Evolutionary conservation across 1,140 invertebrate genomes (phyloP).

Genomic region (Goniozus legneri): DNA sequence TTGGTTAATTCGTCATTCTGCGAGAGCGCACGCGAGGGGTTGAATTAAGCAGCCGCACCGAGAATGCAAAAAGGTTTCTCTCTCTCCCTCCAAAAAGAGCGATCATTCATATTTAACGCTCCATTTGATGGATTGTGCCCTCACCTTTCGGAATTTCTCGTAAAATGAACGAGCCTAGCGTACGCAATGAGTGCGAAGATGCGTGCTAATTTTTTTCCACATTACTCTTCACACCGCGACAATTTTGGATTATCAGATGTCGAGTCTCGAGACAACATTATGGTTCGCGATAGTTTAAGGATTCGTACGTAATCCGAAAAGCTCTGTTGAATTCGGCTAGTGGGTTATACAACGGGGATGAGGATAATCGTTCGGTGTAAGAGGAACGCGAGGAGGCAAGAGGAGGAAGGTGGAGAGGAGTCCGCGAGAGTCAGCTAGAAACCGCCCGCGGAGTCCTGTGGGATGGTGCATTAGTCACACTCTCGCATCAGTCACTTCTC

Average conservation of each 20-base stretch:
- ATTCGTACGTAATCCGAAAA: too few relatives aligned
- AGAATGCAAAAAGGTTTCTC: slow-evolving; percentile 2
- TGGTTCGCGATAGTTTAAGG: too few relatives aligned
- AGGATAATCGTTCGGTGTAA: too few relatives aligned
- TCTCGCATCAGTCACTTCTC: slow-evolving; percentile 28
- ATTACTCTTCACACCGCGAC: too few relatives aligned
- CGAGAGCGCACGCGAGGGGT: slow-evolving; percentile 3
- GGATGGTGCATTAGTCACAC: slow-evolving; percentile 36
- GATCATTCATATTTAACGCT: slow-evolving; percentile 35
- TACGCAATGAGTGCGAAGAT: too few relatives aligned
- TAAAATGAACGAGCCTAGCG: too few relatives aligned
- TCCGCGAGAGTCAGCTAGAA: slow-evolving; percentile 10
- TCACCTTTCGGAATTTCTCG: too few relatives aligned
- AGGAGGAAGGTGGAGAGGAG: slow-evolving; percentile 5
- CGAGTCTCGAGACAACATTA: too few relatives aligned
- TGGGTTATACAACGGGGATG: too few relatives aligned
- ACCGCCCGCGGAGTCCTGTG: slow-evolving; percentile 17
- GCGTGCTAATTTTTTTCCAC: too few relatives aligned
- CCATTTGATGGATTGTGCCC: slow-evolving; percentile 32
- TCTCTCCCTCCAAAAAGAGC: slow-evolving; percentile 5
- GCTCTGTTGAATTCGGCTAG: too few relatives aligned
- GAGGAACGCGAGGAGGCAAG: slow-evolving; percentile 7
- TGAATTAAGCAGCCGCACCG: slow-evolving; percentile 1
- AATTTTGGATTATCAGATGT: too few relatives aligned
- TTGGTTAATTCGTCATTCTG: slow-evolving; percentile 21